Evolutionary conservation across 2,113 vertebrate genomes (phyloP), one percentile per base, ranked within the genome.

Genomic region (Proterorhinus semilunaris): DNA sequence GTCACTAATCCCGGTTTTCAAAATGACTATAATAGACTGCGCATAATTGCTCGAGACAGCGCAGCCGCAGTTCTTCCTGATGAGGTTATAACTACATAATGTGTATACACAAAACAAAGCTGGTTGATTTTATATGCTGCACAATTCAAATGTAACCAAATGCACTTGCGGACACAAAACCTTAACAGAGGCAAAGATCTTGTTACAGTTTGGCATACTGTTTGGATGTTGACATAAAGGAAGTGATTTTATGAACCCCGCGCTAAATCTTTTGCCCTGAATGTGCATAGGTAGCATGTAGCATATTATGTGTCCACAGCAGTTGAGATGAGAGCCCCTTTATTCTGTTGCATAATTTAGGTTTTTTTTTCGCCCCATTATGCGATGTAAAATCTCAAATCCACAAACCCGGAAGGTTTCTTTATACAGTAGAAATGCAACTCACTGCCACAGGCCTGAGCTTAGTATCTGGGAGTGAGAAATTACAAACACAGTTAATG

Each of bases 381-480:
- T 80, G 71, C 76, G 86, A 85, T 71, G 86, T 79, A 42, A 83
- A 80, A 88, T 87, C 80, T 62, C 27, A 74, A 79, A 59, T 78
- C 71, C 80, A 76, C 84, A 85, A 90, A 87, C 78, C 82, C 74
- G 68, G 15, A 68, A 78, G 78, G 77, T 80, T 78, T 52, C 59
- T 90, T 92, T 90, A 91, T 36, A 36, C 27, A 36, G 27, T 84
- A 84, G 87, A 84, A 74, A 74, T 87, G 85, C 86, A 75, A 91
- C 89, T 84, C 81, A 86, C 83, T 84, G 90, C 90, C 90, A 90
- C 84, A 78, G 87, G 86, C 63, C 68, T 66, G 62, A 75, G 76
- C 86, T 89, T 85, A 83, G 74, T 57, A 73, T 71, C 61, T 82
- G 65, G 59, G 68, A 80, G 79, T 83, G 72, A 66, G 63, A 66